Evolutionary conservation across 2,888 invertebrate genomes (phyloP).

Genomic region (Deilephila porcellus): DNA sequence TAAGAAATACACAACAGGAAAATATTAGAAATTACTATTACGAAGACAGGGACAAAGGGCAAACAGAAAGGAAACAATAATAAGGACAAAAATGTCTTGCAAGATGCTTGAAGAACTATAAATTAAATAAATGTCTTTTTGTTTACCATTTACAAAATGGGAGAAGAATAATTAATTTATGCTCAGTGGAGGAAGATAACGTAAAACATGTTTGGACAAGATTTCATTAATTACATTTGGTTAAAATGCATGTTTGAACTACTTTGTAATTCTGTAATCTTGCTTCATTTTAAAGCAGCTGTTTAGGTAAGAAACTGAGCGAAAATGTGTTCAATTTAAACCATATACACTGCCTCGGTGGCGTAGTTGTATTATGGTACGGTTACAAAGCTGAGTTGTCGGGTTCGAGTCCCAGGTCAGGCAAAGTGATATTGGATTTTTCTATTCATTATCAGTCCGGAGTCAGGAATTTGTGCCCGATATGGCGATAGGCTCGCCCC

Average conservation of each 20-base stretch:
- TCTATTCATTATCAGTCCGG: no score
- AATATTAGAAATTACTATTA: slow-evolving; percentile 17
- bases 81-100: not conserved
- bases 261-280: not conserved
- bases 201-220: not conserved
- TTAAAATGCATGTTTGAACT: not conserved
- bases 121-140: not conserved
- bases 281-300: not conserved
- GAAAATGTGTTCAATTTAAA: no score
- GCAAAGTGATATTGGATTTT: no score
- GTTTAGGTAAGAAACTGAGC: no score
- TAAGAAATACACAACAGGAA: slow-evolving; percentile 45
- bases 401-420: no score
- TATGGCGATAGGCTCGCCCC: no score
- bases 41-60: not conserved
- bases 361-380: no score
- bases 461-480: no score
- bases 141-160: not conserved
- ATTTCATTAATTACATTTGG: not conserved
- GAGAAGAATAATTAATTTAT: not conserved
- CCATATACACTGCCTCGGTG: no score
- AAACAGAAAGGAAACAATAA: not conserved
- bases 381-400: no score
- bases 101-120: not conserved
- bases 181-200: not conserved